Conservation (phyloP, 2,888 invertebrate genomes). For the Agriopis aurantiaria region DNA sequence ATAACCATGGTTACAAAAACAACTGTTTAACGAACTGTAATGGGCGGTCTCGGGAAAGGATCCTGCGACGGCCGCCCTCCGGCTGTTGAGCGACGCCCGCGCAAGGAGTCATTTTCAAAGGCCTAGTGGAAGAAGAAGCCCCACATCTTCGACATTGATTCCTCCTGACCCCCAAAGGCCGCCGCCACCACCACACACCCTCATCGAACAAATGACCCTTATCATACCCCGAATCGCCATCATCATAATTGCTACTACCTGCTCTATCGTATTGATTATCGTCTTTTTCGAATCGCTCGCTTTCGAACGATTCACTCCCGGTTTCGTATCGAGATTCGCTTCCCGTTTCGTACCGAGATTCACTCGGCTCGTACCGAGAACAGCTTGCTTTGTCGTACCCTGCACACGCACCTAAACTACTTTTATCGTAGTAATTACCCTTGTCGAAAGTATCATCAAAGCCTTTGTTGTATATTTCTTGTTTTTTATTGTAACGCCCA, state of each 20-base stretch:
- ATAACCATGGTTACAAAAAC: slow-evolving; percentile 53
- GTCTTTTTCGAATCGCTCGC: slow-evolving; percentile 32
- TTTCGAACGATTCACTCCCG: slow-evolving; percentile 33
- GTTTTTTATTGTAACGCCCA: slow-evolving; percentile 40
- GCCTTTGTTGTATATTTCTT: slow-evolving; percentile 41
- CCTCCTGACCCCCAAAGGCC: slow-evolving; percentile 64
- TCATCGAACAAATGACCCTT: slow-evolving; percentile 56
- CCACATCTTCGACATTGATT: slow-evolving; percentile 70
- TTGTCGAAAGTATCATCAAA: slow-evolving; percentile 41
- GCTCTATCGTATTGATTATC: slow-evolving; percentile 40
- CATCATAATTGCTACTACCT: slow-evolving; percentile 50
- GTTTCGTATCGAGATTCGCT: slow-evolving; percentile 40
- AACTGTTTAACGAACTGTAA: slow-evolving; percentile 75
- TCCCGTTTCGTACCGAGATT: slow-evolving; percentile 30
- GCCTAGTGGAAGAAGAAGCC: slow-evolving; percentile 71
- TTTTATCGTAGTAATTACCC: slow-evolving; percentile 36
- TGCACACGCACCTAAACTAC: slow-evolving; percentile 44
- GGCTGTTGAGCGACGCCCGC: slow-evolving; percentile 59
- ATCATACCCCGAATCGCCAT: slow-evolving; percentile 59
- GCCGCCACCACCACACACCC: slow-evolving; percentile 68
- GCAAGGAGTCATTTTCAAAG: slow-evolving; percentile 71
- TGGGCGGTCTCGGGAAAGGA: slow-evolving; percentile 74
- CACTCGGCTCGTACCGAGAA: slow-evolving; percentile 41
- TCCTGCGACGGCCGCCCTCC: slow-evolving; percentile 53
- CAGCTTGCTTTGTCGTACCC: slow-evolving; percentile 41